A percentile compares a stretch with the other conserved stretches of the same genome.
phyloP scores from a whole-genome alignment of 2,888 invertebrate species.

The Miltochrista miniata region DNA sequence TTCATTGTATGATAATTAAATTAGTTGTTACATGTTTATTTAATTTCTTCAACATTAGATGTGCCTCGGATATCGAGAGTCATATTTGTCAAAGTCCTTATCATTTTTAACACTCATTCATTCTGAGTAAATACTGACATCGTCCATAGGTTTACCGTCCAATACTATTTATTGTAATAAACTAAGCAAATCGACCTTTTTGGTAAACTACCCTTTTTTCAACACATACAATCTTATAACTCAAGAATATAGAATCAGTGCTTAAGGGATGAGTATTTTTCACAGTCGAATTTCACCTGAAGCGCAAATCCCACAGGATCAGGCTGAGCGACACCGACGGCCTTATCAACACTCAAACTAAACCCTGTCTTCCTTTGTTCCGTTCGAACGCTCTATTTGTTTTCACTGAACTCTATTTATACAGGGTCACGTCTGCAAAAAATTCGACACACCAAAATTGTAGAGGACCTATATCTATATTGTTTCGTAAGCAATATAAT shows the following conservation, averaged over 20 bases:
- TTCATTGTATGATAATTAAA: too few species aligned
- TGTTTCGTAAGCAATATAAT: constrained; percentile 43
- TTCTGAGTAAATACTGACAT: too few species aligned
- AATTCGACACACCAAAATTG: constrained; percentile 37
- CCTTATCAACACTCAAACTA: constrained; percentile 48
- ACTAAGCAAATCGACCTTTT: not conserved
- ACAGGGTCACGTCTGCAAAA: constrained; percentile 32
- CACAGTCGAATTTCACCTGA: constrained; percentile 52
- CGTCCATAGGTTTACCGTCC: too few species aligned
- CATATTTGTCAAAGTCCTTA: too few species aligned
- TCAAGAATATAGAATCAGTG: constrained; percentile 18
- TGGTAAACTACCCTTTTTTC: constrained; percentile 2
- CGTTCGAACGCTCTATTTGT: constrained; percentile 35
- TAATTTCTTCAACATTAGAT: too few species aligned
- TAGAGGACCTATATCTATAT: constrained; percentile 36
- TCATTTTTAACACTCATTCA: too few species aligned
- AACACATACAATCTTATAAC: constrained; percentile 4
- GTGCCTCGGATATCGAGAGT: too few species aligned
- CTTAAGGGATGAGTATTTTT: constrained; percentile 33
- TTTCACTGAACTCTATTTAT: constrained; percentile 24
- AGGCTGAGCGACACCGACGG: constrained; percentile 44
- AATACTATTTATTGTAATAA: not conserved
- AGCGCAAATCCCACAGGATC: constrained; percentile 49
- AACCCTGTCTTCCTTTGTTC: constrained; percentile 30
- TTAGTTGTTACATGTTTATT: too few species aligned